Percentiles rank a stretch among this genome's conserved stretches.
phyloP scores from a whole-genome alignment of 1,140 invertebrate species.

The Heliothis virescens region DNA sequence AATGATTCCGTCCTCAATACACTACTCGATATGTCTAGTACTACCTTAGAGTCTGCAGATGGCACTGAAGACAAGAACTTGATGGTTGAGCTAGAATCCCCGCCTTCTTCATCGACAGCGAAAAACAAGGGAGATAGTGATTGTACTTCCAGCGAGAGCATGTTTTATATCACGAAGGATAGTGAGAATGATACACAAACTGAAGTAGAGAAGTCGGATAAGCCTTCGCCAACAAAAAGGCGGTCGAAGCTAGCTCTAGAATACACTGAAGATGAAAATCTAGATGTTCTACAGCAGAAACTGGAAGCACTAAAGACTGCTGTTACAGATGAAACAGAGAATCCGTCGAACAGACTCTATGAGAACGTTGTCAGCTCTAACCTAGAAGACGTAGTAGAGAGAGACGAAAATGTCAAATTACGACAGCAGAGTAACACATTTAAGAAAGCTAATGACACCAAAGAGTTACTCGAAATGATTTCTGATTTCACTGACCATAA shows the following conservation, averaged over 20 bases:
- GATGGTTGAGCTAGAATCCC: slow-evolving; percentile 2
- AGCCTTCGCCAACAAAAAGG: too few species aligned
- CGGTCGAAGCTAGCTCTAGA: slow-evolving; percentile 36
- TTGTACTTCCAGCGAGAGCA: slow-evolving; percentile 51
- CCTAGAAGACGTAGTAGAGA: slow-evolving; percentile 26
- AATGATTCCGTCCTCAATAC: slow-evolving; percentile 63
- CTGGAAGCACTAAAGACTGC: slow-evolving; percentile 48
- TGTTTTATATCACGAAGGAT: slow-evolving; percentile 61
- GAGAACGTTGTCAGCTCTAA: slow-evolving; percentile 60
- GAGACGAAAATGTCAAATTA: neutral
- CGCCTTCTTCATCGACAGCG: neutral
- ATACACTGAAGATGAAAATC: slow-evolving; percentile 46
- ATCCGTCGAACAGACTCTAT: slow-evolving; percentile 54
- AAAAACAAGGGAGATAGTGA: slow-evolving; percentile 1
- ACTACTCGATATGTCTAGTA: slow-evolving; percentile 67
- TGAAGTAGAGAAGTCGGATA: neutral
- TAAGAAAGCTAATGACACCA: slow-evolving; percentile 67
- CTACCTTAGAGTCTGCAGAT: slow-evolving; percentile 37
- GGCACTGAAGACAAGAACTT: slow-evolving; percentile 47
- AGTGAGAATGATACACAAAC: slow-evolving; percentile 53
- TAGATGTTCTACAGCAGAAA: slow-evolving; percentile 54
- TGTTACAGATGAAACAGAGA: slow-evolving; percentile 18
- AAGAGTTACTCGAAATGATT: slow-evolving; percentile 73
- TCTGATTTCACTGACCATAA: slow-evolving; percentile 69
- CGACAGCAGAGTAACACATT: neutral